Base-by-base conservation (phyloP, 2,888 invertebrate species). In the Lochmaea capreae region DNA sequence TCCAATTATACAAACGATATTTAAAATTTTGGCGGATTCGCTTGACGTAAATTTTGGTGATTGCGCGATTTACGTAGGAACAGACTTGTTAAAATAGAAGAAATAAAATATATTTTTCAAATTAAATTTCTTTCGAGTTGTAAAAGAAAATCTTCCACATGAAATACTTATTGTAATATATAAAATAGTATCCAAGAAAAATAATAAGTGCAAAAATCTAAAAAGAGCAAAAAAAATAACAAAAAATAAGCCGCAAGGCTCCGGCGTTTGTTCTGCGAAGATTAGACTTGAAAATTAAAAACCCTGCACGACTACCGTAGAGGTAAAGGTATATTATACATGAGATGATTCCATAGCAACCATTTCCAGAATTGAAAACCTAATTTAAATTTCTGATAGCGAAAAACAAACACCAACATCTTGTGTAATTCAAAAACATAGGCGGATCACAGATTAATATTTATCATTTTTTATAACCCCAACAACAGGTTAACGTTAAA, bases 321-420 rank as follows among this genome's bases (percentile, higher is more conserved):
- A 59, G 26, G n/a, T 3, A 16, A 54, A 54, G n/a, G 52, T 54
- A 54, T 54, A 59, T 33, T 59, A 59, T 59, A 59, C 59, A 59
- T 59, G 59, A 59, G 59, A 59, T 26, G 59, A 59, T 33, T 57
- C 57, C 22, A 18, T 57, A 18, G 42, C 22, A 67, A 57, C 39
- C 39, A 67, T 67, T 67, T 46, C 67, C 46, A 26, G 59, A 69
- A 59, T 57, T 49, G 67, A 49, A 52, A 72, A 67, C 59, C 46
- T 72, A 68, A 73, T 73, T 63, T 68, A 59, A 73, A 73, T 69
- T 65, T 73, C 59, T 69, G 73, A 73, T 73, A 65, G 59, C 65
- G 22, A 46, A 65, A 62, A 71, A 65, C 16, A 62, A 71, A 65
- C 16, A 65, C 42, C 18, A 63, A 71, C 65, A 65, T 71, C 59